A percentile compares a stretch with the other conserved stretches of the same genome.
These are phyloP conservation scores for Microplitis demolitor DNA, from an alignment of 1,140 invertebrate species.

Conservation along the genomic window DNA sequence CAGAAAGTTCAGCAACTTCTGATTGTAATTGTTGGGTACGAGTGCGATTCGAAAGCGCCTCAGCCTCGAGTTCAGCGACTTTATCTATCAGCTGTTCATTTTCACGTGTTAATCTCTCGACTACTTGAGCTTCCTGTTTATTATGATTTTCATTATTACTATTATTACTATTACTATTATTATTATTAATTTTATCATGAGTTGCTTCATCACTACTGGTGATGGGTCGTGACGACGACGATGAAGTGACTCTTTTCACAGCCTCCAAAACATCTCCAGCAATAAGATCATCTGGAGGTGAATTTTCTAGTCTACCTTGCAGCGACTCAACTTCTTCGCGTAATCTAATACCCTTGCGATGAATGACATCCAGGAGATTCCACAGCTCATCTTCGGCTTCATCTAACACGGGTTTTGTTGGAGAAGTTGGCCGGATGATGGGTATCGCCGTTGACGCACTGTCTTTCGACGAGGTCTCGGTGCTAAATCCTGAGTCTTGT, in stretches of 20 bases:
- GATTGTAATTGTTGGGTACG: conserved; percentile 69
- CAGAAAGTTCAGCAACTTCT: conserved; percentile 65
- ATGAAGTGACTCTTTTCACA: conserved; percentile 46
- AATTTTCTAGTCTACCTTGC: conserved; percentile 58
- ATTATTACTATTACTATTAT: too few species aligned
- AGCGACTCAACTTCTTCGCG: conserved; percentile 74
- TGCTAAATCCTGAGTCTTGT: conserved; percentile 85
- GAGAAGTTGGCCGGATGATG: conserved; percentile 54
- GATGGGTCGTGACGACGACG: too few species aligned
- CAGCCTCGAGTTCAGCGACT: conserved; percentile 74
- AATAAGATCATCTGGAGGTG: conserved; percentile 52
- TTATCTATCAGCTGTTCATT: conserved; percentile 73
- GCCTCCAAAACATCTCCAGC: conserved; percentile 55
- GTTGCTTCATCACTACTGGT: neutral
- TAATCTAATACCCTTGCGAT: conserved; percentile 75
- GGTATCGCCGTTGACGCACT: conserved; percentile 64
- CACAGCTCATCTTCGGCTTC: conserved; percentile 81
- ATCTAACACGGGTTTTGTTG: conserved; percentile 46
- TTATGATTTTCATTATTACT: conserved; percentile 50
- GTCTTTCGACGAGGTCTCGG: conserved; percentile 80
- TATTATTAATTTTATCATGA: conserved; percentile 35
- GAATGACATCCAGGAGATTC: conserved; percentile 83
- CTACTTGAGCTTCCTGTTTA: conserved; percentile 25
- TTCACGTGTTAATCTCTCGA: conserved; percentile 67
- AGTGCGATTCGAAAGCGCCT: conserved; percentile 68